Base-by-base conservation (phyloP, 2,797 vertebrate species). In the Rhynchonycteris naso region DNA sequence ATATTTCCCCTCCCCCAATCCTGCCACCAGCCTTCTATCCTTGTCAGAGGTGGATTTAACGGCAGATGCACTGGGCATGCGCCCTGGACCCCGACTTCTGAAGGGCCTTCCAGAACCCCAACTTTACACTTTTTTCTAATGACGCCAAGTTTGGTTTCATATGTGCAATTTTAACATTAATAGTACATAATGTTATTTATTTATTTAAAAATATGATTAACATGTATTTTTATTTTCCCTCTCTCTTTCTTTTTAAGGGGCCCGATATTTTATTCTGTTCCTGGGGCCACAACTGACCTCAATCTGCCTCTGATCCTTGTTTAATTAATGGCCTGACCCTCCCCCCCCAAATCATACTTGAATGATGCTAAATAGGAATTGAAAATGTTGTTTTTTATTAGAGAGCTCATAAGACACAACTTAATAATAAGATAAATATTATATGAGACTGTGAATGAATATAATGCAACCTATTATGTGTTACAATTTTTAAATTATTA, bases 401-500 rank as follows among this genome's bases (percentile, higher is more conserved):
- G 38, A 26, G 10, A 88, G 28, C 26, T 80, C 33, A 68, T 68
- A 75, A 24, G 18, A 69, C 9, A 7, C 83, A 52, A 24, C 22
- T 87, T 88, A 87, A 88, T 61, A 66, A 94, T 81, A 22, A 22
- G 28, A 56, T 85, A 87, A 75, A 81, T 76, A 65, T 94, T 91
- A 50, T 30, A 63, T 43, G 38, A 93, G 66, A 82, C 56, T 61
- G 54, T 3, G 22, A 88, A 87, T 80, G 54, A 95, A 68, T 95
- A 83, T 47, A 63, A 80, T 52, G 13, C 26, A 82, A 38, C 4
- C 61, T 68, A 22, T 75, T 56, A 59, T 56, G 30, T 38, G 33
- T 93, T 83, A 82, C 33, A 54, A 89, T 50, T 95, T 96, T 94
- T n/a, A 93, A 90, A 75, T 95, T 69, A 93, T 94, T 38, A 88